These are phyloP conservation scores for Scytalopus superciliaris DNA, from an alignment of 2,113 vertebrate species.

Conservation along the genomic window DNA sequence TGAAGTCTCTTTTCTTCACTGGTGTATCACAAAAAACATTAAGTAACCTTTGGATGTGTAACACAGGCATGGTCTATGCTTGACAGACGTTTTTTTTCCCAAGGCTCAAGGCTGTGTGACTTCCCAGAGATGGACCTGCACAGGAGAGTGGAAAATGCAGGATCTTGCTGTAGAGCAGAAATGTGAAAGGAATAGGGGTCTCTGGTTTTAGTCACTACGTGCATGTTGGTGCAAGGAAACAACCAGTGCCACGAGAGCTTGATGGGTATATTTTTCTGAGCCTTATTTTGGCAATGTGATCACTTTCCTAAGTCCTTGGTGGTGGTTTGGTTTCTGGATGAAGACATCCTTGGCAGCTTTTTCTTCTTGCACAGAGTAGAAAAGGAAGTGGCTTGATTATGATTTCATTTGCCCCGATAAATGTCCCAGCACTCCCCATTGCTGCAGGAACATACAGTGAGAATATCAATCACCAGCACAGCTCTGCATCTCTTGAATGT, in stretches of 20 bases:
- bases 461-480: neutral
- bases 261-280: neutral
- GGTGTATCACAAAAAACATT: neutral
- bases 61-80: neutral
- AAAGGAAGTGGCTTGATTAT: neutral
- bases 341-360: neutral
- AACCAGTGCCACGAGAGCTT: neutral
- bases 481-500: neutral
- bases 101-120: neutral
- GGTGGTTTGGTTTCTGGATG: neutral
- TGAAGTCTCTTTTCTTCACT: neutral
- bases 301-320: neutral
- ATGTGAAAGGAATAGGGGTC: neutral
- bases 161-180: neutral
- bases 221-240: neutral
- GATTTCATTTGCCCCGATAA: neutral
- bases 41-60: neutral
- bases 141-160: neutral
- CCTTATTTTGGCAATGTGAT: neutral
- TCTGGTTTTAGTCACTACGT: neutral
- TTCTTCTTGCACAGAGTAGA: neutral
- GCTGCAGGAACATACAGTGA: neutral
- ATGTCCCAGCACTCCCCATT: neutral
- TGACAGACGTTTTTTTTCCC: neutral
- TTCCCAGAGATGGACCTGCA: neutral